phyloP scores from a whole-genome alignment of 2,888 invertebrate species.

The Metacarcinus magister region DNA sequence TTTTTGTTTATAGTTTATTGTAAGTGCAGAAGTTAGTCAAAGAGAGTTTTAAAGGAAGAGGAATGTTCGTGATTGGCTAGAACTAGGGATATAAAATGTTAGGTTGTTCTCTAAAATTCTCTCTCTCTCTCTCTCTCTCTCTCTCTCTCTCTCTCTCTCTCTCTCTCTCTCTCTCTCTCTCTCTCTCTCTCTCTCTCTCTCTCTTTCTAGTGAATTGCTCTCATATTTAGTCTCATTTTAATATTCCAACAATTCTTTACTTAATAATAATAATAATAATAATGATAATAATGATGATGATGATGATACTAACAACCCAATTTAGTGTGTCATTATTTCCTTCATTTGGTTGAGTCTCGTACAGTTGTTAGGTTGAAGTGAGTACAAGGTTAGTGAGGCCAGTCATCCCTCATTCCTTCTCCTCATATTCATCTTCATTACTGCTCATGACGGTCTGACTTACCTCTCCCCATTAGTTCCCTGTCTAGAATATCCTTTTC shows the following conservation, averaged over 20 bases:
- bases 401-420: background rate
- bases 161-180: constrained; percentile 48
- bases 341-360: background rate
- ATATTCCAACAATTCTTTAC: too few relatives aligned
- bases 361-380: background rate
- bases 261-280: background rate
- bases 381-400: background rate
- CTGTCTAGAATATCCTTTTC: background rate
- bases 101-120: background rate
- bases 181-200: background rate
- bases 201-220: background rate
- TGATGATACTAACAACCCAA: background rate
- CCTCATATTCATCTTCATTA: constrained; percentile 6
- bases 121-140: constrained; percentile 64
- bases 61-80: background rate
- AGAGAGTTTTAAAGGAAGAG: background rate
- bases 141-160: constrained; percentile 54
- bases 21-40: background rate
- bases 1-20: background rate
- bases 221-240: too few relatives aligned
- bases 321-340: background rate
- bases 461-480: background rate
- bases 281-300: background rate
- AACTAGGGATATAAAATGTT: background rate
- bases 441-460: background rate